Evolutionary conservation across 2,888 invertebrate genomes (phyloP), one percentile per base, ranked within the genome.

Genomic region (Acrocyrtus sp.): DNA sequence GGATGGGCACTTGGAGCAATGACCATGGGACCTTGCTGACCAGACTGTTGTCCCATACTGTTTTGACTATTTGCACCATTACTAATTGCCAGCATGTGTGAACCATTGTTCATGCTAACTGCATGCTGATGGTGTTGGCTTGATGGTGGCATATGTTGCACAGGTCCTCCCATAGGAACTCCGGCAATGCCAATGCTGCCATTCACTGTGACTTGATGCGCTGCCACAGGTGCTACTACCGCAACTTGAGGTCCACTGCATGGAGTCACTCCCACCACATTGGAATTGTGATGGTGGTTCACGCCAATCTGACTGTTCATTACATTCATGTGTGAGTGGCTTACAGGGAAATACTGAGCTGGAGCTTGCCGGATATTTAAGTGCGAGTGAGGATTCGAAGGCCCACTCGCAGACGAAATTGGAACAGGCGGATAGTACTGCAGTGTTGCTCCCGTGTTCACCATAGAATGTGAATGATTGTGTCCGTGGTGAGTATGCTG

Each of bases 341-440:
- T 72, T 1, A 81, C 77, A 10, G 79, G 78, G 48, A 75, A 81
- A 68, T 79, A 80, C 54, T 78, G 78, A 19, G 79, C 57, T 2
- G 74, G 75, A 19, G 60, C 67, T 60, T 78, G 78, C 54, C 79
- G 54, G 21, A 79, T 68, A 39, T 70, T 75, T 54, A 75, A 29
- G 45, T 75, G 75, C 3, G 65, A 39, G 53, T 75, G 70, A 17
- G 60, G 68, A 26, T 68, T 61, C 3, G 72, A 58, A 15, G 72
- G 72, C 22, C 53, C 69, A 15, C 78, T 77, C 6, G 79, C 70
- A 0, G 75, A 57, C 0, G 78, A 78, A 26, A 81, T 79, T 21
- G 80, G 78, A 27, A 79, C 74, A 1, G 78, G 72, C 21, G 81
- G 80, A 51, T 78, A 81, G 61, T 81, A 81, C 58, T 81, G 81